Base-by-base conservation (phyloP, 1,140 invertebrate species). In the Belonocnema kinseyi region DNA sequence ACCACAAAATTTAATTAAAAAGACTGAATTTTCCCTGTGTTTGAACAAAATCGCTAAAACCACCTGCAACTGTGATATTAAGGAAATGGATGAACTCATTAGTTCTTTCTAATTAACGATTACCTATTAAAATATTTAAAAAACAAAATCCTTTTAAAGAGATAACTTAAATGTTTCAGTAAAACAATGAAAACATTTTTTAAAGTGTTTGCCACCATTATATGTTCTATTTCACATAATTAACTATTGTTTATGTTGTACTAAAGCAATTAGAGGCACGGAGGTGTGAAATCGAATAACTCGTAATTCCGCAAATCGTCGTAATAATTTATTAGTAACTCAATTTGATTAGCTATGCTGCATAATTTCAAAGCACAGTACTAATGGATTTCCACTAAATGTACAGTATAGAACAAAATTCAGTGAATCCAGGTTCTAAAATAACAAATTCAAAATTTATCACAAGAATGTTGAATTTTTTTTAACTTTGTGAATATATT, bases 311-410 rank as follows among this genome's bases (percentile, higher is more conserved):
- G 21, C 16, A 66, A 66, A 40, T 26, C 58, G 26, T 33, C 12
- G 58, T 66, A 66, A 66, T 66, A 66, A 66, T 26, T 66, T 66
- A 66, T 66, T 66, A 26, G 58, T 33, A 26, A 16, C 40, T 66
- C 58, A 66, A 66, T 66, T 66, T 26, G 58, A 66, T 66, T 66
- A 66, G 58, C 58, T 13, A 26, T 33, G 21, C 13, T 66, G 58
- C 58, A 66, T 66, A 66, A 66, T 66, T 66, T 8, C 10, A 33
- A 14, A 66, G 58, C 13, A 66, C 26, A 66, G 58, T 33, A 66
- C 40, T 66, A 21, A 40, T 66, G 26, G 58, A 66, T 66, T 66
- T 33, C 40, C 58, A 26, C 40, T 66, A 33, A 66, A 66, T 66
- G 58, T 66, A 14, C 12, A 66, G 2, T 33, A 40, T 6, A 26